Conservation (phyloP, 2,888 invertebrate genomes). For the Belgica antarctica region DNA sequence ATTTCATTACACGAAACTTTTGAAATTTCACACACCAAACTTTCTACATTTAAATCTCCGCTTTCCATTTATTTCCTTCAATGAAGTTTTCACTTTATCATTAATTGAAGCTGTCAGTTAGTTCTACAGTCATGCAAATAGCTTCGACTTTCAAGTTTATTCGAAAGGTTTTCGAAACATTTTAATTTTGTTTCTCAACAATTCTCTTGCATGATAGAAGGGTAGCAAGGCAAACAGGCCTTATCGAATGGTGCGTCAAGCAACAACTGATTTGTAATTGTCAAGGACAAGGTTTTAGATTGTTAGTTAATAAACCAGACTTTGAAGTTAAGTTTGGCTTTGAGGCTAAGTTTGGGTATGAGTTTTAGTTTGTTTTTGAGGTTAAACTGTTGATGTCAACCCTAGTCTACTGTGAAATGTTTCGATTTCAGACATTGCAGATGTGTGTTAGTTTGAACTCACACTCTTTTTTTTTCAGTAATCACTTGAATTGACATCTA, state of each 20-base stretch:
- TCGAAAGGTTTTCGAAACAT: constrained; percentile 6
- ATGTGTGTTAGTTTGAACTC: too few relatives aligned
- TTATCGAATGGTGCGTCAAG: too few relatives aligned
- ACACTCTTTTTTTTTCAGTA: too few relatives aligned
- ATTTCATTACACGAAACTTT: too few relatives aligned
- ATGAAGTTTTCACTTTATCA: constrained; percentile 20
- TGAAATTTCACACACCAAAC: constrained; percentile 2
- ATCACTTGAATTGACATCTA: too few relatives aligned
- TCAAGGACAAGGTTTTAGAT: neutral
- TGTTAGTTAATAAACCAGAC: too few relatives aligned
- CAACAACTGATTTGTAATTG: neutral
- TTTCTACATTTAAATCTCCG: neutral
- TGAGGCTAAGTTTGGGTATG: too few relatives aligned
- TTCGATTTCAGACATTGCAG: too few relatives aligned
- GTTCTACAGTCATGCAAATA: constrained; percentile 16
- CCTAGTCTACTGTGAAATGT: too few relatives aligned
- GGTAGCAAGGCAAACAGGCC: neutral
- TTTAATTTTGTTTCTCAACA: constrained; percentile 3
- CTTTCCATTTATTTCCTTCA: neutral
- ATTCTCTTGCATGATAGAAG: neutral
- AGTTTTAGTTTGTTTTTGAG: too few relatives aligned
- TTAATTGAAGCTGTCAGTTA: constrained; percentile 27
- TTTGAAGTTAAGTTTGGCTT: too few relatives aligned
- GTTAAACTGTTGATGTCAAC: too few relatives aligned
- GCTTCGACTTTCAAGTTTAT: constrained; percentile 9